These are phyloP conservation scores for Pygocentrus nattereri DNA, from an alignment of 2,797 vertebrate species.

Conservation along the genomic window DNA sequence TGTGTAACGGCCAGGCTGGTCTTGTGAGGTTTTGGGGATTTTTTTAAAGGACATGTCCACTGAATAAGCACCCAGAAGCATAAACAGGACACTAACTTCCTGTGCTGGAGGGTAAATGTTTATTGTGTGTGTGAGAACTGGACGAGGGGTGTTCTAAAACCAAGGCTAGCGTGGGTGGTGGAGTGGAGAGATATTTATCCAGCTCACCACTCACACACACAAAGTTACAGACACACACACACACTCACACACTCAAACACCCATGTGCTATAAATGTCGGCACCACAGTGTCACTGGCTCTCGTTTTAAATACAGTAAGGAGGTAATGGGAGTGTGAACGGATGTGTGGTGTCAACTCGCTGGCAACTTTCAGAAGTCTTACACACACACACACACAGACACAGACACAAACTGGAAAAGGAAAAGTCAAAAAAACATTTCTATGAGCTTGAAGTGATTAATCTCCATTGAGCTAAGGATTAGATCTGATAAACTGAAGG, in stretches of 20 bases:
- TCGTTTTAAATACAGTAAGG: constrained; percentile 30
- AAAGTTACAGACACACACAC: too few relatives aligned
- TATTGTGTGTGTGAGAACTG: constrained; percentile 44
- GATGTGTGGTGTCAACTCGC: constrained; percentile 35
- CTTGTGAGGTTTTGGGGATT: constrained; percentile 2
- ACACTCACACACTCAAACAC: constrained; percentile 24
- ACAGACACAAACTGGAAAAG: neutral
- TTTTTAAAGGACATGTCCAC: constrained; percentile 34
- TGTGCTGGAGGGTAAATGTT: constrained; percentile 49
- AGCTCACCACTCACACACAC: constrained; percentile 46
- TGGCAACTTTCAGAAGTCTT: neutral
- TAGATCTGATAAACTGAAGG: neutral
- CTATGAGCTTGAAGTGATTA: neutral
- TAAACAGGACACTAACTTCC: constrained; percentile 55
- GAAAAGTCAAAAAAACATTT: neutral
- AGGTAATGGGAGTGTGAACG: constrained; percentile 27
- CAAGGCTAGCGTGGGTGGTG: constrained; percentile 55
- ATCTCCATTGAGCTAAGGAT: neutral
- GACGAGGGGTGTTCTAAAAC: constrained; percentile 46
- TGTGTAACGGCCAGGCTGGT: neutral
- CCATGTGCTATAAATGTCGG: constrained; percentile 9
- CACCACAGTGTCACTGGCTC: constrained; percentile 40
- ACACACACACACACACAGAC: neutral
- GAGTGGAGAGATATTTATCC: constrained; percentile 51
- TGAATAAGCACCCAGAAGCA: constrained; percentile 13